Evolutionary conservation across 2,888 invertebrate species (phyloP), one percentile per base, ranked within the genome.

Genomic region (Resseliella maxima): DNA sequence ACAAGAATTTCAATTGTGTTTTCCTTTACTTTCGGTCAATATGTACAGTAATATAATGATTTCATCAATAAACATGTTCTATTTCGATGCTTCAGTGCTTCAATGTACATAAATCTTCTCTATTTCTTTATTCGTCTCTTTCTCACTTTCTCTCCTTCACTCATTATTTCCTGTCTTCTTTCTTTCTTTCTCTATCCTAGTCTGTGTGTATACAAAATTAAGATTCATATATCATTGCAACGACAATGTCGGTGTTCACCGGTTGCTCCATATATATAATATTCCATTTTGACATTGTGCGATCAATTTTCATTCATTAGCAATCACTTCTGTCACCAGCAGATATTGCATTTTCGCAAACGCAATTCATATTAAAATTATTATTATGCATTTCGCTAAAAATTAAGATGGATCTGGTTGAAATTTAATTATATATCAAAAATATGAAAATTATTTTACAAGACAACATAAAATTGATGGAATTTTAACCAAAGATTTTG

Each of bases 1-100:
- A 59, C 59, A 59, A 24, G 59, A 59, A 59, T 59, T 59, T 59
- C 59, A 59, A 59, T 59, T 59, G 27, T 59, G 27, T 27, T 59
- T 3, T 59, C 6, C 27, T 50, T 50, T 50, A 21, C 1, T 50
- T 50, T 18, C n/a, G 59, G 24, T 18, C 59, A 59, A 3, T 21
- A 50, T 41, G 41, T 50, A 24, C 12, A n/a, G 27, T 2, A 3
- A n/a, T 3, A 59, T 59, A 59, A 59, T 59, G 59, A 59, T 59
- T n/a, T 59, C 59, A 59, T 59, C 59, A 27, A 6, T 24, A 50
- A 59, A 24, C 27, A 24, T 59, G 59, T 24, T 24, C 24, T n/a
- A 8, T n/a, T n/a, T n/a, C n/a, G n/a, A n/a, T n/a, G n/a, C n/a
- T n/a, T n/a, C n/a, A n/a, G n/a, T n/a, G n/a, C n/a, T n/a, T n/a